phyloP scores from a whole-genome alignment of 2,113 vertebrate species.

The Anas platyrhynchos region DNA sequence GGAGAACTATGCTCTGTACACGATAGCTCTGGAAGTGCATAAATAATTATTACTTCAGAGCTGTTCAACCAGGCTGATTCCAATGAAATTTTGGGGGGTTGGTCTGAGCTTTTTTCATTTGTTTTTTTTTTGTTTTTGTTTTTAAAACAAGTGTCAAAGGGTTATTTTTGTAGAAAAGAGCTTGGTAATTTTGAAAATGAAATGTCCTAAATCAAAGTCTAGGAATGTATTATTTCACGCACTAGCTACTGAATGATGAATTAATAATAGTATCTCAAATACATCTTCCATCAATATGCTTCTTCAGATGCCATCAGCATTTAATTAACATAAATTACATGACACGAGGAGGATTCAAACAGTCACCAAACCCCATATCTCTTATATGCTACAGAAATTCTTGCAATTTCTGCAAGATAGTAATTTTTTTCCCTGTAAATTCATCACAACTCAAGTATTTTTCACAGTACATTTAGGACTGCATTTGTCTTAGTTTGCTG shows the following conservation, averaged over 20 bases:
- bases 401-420: conserved; percentile 3
- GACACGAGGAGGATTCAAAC: conserved; percentile 30
- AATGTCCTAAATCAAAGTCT: conserved; percentile 40
- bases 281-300: conserved; percentile 66
- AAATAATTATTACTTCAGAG: not conserved
- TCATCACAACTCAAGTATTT: conserved; percentile 5
- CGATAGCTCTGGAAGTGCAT: not conserved
- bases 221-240: conserved; percentile 62
- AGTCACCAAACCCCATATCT: conserved; percentile 33
- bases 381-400: not conserved
- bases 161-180: conserved; percentile 27
- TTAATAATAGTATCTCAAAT: conserved; percentile 70
- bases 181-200: not conserved
- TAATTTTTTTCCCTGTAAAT: not conserved
- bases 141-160: not conserved
- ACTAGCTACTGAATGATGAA: conserved; percentile 67
- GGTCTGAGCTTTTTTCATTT: not conserved
- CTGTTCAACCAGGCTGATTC: not conserved
- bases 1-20: not conserved
- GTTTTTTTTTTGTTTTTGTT: not conserved
- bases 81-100: not conserved
- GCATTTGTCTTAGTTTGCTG: not conserved
- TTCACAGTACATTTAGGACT: not conserved
- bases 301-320: conserved; percentile 65
- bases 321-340: conserved; percentile 71